Evolutionary conservation across 2,888 invertebrate genomes (phyloP), one percentile per base, ranked within the genome.

Genomic region (Tetragonisca angustula): DNA sequence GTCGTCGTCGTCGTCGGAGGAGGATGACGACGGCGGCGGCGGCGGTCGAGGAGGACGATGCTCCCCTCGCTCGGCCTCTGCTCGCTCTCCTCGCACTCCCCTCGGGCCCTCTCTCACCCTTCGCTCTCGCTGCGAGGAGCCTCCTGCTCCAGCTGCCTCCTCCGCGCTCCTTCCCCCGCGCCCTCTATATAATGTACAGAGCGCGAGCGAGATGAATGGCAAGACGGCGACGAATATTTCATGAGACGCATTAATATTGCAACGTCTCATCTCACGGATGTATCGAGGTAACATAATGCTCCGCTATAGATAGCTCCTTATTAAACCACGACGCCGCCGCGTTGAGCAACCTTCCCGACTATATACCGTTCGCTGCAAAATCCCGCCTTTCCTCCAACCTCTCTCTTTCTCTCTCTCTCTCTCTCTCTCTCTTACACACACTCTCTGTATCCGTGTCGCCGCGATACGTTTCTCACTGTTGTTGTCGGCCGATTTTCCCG

Each of bases 291-390:
- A 94, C 94, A 94, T 95, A 95, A 95, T 95, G 95, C 94, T 92
- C 91, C 94, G 91, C 94, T 95, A 95, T 95, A 95, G 95, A 95
- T 95, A 95, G 94, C 95, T 95, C 93, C 94, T 95, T 94, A 95
- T 95, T 95, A 95, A 94, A 94, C 93, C 94, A 93, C 92, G 92
- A 89, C 91, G 87, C 87, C 87, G 84, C 87, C 83, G 86, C 90
- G 90, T 91, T 91, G 90, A 89, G 88, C 90, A 90, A 91, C 92
- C 91, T 89, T 87, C 87, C 87, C 83, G 84, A 82, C 89, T 88
- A 84, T 88, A 86, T 81, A 83, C 88, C 76, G 74, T 74, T 77
- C 77, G 61, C 74, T 76, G 85, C 75, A 83, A 80, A 89, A 88
- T 87, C 88, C 81, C 72, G 76, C 76, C 69, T 76, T 84, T 78